phyloP scores from a whole-genome alignment of 2,888 invertebrate species.

The Machimus rusticus region DNA sequence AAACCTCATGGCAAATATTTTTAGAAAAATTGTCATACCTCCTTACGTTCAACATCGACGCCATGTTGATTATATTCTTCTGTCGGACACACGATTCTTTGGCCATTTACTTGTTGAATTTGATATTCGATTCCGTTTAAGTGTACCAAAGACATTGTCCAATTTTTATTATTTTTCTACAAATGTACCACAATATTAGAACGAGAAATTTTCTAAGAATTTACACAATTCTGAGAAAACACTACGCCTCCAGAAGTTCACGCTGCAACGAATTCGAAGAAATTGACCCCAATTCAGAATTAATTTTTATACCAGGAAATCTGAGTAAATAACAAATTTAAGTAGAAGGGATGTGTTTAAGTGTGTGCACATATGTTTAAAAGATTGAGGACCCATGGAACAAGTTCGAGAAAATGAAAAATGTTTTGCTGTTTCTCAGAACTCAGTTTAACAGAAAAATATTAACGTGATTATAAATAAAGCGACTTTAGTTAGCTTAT shows the following conservation, averaged over 20 bases:
- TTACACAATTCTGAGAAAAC: neutral
- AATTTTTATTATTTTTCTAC: neutral
- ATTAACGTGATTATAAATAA: too few species aligned
- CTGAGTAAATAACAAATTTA: neutral
- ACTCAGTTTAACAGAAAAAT: too few species aligned
- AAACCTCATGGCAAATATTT: neutral
- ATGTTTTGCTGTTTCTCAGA: too few species aligned
- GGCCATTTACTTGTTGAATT: slow-evolving; percentile 41
- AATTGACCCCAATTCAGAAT: neutral
- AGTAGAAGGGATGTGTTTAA: neutral
- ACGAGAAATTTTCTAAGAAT: neutral
- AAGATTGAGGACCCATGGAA: too few species aligned
- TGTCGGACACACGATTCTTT: slow-evolving; percentile 31
- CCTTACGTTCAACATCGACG: neutral
- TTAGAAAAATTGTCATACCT: neutral
- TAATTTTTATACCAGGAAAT: neutral
- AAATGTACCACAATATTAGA: neutral
- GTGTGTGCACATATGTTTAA: neutral
- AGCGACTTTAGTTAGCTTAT: too few species aligned
- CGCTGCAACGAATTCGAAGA: neutral
- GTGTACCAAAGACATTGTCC: neutral
- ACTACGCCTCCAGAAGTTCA: neutral
- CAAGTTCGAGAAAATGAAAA: too few species aligned
- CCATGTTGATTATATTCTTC: neutral
- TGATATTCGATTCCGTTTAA: neutral